Base-by-base conservation (phyloP, 2,888 invertebrate genomes). In the Scaptomyza parva region DNA sequence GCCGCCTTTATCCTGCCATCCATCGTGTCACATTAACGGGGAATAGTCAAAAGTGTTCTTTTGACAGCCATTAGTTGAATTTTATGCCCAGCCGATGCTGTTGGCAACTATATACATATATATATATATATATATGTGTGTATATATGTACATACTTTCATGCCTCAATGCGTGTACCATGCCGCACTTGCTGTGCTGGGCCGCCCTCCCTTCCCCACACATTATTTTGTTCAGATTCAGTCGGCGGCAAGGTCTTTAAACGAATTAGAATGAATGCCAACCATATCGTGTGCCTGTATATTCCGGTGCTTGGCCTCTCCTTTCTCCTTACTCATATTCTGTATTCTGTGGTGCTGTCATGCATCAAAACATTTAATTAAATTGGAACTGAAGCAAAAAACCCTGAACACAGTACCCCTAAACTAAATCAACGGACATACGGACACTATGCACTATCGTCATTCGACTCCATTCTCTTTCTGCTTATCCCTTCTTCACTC, bases 361-460 rank as follows among this genome's bases (percentile, higher is more conserved):
- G 84, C 89, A 82, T 84, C 79, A 87, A 85, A 87, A 85, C 83
- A 87, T 84, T 84, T 88, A 87, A 84, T 84, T 84, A 84, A 84
- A 88, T 84, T 88, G 76, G 65, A 78, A 60, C 76, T 68, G 74
- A 71, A 66, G 66, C 65, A 55, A 18, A 47, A 47, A n/a, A 12
- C 17, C n/a, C 28, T 5, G 12, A 66, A 66, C 68, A 18, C 33
- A 44, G 39, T 6, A n/a, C n/a, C 22, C 33, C 53, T 6, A 18
- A 60, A 11, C 18, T 12, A 17, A n/a, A 45, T 2, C 12, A 59
- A 43, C 51, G 76, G 59, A 45, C 62, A 80, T 24, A 43, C 44
- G n/a, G n/a, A 37, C 41, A 41, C 39, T 2, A 5, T 35, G 22
- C 22, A 48, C 48, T 33, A 33, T 20, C 45, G 47, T 61, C 63